Conservation (phyloP, 2,797 vertebrate genomes). For the Mastacembelus armatus region DNA sequence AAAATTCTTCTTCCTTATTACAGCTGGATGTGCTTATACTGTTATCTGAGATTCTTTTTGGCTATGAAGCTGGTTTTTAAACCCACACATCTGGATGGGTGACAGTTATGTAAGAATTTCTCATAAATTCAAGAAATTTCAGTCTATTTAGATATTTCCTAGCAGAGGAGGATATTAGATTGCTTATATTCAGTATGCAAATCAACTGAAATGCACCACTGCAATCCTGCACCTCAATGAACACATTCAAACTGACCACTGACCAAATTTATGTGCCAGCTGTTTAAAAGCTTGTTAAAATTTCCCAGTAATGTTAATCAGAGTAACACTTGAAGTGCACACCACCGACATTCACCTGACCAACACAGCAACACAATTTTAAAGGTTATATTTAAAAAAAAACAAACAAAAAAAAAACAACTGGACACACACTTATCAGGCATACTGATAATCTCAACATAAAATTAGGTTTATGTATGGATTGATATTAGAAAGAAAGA, state of each 20-base stretch:
- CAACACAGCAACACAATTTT: too few relatives aligned
- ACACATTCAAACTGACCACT: neutral
- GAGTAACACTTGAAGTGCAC: too few relatives aligned
- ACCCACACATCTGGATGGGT: slow-evolving; percentile 17
- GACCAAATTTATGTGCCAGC: neutral
- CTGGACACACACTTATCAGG: too few relatives aligned
- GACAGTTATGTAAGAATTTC: slow-evolving; percentile 8
- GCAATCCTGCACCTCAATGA: neutral
- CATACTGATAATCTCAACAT: too few relatives aligned
- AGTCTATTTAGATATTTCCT: neutral
- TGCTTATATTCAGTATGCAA: neutral
- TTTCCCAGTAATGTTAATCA: too few relatives aligned
- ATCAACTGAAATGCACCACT: neutral
- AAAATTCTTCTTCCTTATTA: neutral
- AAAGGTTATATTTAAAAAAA: too few relatives aligned
- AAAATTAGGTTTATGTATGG: too few relatives aligned
- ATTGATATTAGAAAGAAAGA: too few relatives aligned
- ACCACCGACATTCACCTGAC: too few relatives aligned
- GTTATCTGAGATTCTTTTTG: slow-evolving; percentile 16
- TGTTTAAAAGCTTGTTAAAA: neutral
- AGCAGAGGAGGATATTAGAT: neutral
- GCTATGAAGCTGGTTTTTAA: neutral
- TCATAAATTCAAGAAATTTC: slow-evolving; percentile 18
- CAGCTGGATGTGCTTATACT: neutral
- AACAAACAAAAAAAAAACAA: too few relatives aligned